phyloP scores from a whole-genome alignment of 2,888 invertebrate species.

The Iphiclides podalirius region DNA sequence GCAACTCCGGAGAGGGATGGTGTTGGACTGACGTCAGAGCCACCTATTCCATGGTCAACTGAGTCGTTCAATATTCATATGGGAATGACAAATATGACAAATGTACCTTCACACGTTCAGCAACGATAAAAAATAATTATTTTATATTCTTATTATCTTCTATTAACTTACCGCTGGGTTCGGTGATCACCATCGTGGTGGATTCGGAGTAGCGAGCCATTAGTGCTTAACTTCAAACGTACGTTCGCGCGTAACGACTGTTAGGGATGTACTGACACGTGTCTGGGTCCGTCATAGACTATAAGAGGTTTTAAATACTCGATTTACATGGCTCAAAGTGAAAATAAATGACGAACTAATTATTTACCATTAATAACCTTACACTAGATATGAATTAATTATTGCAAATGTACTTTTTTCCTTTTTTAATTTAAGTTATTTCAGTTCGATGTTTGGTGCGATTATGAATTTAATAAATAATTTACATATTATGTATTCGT shows the following conservation, averaged over 20 bases:
- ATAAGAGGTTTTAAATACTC: slow-evolving; percentile 17
- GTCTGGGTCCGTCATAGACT: slow-evolving; percentile 31
- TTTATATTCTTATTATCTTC: neutral
- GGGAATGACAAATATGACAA: slow-evolving; percentile 40
- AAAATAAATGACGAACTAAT: too few relatives aligned
- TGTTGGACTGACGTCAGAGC: slow-evolving; percentile 36
- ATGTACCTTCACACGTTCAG: slow-evolving; percentile 18
- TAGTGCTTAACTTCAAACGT: slow-evolving; percentile 21
- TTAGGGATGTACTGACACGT: slow-evolving; percentile 34
- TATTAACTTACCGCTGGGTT: slow-evolving; percentile 38
- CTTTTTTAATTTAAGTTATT: too few relatives aligned
- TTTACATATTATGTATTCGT: too few relatives aligned
- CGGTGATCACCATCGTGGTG: slow-evolving; percentile 49
- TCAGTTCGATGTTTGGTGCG: too few relatives aligned
- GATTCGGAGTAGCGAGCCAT: slow-evolving; percentile 52
- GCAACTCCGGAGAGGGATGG: slow-evolving; percentile 30
- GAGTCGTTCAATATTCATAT: slow-evolving; percentile 55
- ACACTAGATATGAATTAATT: too few relatives aligned
- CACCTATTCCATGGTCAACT: slow-evolving; percentile 21
- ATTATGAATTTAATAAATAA: too few relatives aligned
- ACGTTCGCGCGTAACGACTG: slow-evolving; percentile 36
- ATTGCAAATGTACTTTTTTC: too few relatives aligned
- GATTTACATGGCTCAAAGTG: neutral
- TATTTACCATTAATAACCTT: too few relatives aligned
- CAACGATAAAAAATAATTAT: slow-evolving; percentile 2